Base-by-base conservation (phyloP, 2,797 vertebrate species). In the Cyclura pinguis region DNA sequence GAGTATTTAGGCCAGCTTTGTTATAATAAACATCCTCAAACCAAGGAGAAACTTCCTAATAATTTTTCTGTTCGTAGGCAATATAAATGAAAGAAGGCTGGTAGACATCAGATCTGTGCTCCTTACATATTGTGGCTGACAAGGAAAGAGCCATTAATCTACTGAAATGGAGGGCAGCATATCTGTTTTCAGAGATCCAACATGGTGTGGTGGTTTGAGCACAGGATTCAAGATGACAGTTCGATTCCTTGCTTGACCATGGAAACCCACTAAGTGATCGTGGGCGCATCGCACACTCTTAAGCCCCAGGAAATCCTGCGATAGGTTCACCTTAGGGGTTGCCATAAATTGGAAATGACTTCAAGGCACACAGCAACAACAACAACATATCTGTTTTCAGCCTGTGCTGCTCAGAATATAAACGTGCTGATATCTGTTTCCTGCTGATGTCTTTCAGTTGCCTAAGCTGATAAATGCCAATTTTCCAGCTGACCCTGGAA, bases 381-480 rank as follows among this genome's bases (percentile, higher is more conserved):
- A 47, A 47, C 32, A 80, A 1, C 76, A 81, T 27, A 35, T 78
- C 20, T 69, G 22, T 83, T 78, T 84, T 72, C 76, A 81, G 5
- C 77, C n/a, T 90, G 47, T 89, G 5, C 92, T 35, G 32, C 73
- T 88, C 78, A 80, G 89, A 88, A 3, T 47, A 29, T 92, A 55
- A 89, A 90, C 1, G 22, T 59, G 24, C 16, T 87, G 1, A 13
- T 74, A 7, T 87, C 93, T 47, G 16, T 85, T 90, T 94, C 93
- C 90, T 86, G 38, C 93, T 80, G n/a, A 92, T 93, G 88, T 91
- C 86, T 95, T 95, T 89, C 96, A 99, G 99, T 97, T 99, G 80
- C 98, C 99, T 64, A 97, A 97, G 55, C 96, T 99, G 78, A 98
- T 99, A 97, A 98, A 98, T 94, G 96, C 97, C 27, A 98, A 98